Conservation (phyloP, 2,113 vertebrate genomes). For the Peromyscus leucopus region DNA sequence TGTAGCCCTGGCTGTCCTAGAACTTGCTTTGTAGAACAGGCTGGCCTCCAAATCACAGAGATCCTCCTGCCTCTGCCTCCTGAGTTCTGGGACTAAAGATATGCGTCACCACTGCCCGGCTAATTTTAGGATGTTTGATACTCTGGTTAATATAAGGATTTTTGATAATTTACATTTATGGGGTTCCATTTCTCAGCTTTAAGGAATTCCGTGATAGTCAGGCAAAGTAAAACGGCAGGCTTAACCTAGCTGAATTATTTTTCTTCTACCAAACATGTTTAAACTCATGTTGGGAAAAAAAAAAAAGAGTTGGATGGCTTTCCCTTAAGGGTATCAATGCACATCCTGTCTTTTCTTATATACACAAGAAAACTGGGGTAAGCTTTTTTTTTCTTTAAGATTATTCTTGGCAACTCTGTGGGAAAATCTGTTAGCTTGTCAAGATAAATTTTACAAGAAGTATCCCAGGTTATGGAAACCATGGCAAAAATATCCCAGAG, state of each 20-base stretch:
- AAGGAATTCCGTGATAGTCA: slow-evolving; percentile 31
- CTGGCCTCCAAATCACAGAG: too few species aligned
- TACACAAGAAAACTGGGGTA: slow-evolving; percentile 74
- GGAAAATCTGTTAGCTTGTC: slow-evolving; percentile 82
- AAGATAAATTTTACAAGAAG: slow-evolving; percentile 81
- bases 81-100: neutral
- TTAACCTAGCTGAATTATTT: slow-evolving; percentile 33
- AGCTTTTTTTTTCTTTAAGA: slow-evolving; percentile 63
- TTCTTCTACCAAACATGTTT: slow-evolving; percentile 64
- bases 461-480: slow-evolving; percentile 74
- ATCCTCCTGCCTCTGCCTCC: too few species aligned
- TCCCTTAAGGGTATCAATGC: slow-evolving; percentile 67
- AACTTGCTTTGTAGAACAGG: too few species aligned
- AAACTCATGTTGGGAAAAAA: slow-evolving; percentile 20
- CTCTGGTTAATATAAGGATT: slow-evolving; percentile 19
- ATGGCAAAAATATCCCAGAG: slow-evolving; percentile 68
- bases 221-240: slow-evolving; percentile 48
- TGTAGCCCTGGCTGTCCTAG: too few species aligned
- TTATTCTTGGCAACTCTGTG: slow-evolving; percentile 79
- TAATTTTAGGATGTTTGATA: too few species aligned
- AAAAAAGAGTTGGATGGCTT: slow-evolving; percentile 40
- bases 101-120: too few species aligned
- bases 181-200: neutral
- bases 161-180: slow-evolving; percentile 45
- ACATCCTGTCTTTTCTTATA: slow-evolving; percentile 76